phyloP scores from a whole-genome alignment of 2,113 vertebrate species.

The Festucalex cinctus region DNA sequence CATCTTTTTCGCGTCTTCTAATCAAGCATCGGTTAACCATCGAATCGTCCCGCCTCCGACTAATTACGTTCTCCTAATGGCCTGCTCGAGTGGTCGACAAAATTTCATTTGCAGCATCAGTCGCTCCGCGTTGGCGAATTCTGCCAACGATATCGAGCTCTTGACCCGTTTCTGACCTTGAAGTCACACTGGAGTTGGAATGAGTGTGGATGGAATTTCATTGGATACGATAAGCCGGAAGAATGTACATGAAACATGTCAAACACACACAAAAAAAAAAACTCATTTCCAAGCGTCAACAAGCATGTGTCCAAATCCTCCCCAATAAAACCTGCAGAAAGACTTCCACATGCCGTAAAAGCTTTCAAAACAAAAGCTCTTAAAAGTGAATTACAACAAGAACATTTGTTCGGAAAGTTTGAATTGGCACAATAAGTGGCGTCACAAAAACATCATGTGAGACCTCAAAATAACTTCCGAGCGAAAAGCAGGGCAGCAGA shows the following conservation, averaged over 20 bases:
- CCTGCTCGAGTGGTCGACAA: slow-evolving; percentile 44
- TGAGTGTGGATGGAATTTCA: not conserved
- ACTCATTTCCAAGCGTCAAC: not conserved
- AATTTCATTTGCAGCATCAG: slow-evolving; percentile 51
- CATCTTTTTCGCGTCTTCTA: slow-evolving; percentile 34
- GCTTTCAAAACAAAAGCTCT: no score
- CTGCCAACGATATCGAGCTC: slow-evolving; percentile 3
- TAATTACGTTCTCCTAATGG: slow-evolving; percentile 65
- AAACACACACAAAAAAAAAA: not conserved
- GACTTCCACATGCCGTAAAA: not conserved
- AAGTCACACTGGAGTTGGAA: not conserved
- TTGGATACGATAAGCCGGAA: not conserved
- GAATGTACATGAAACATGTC: not conserved
- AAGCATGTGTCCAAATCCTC: not conserved
- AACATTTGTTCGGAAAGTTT: no score
- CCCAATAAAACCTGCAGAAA: not conserved
- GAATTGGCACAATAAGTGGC: no score
- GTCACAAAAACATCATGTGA: no score
- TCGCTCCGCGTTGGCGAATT: slow-evolving; percentile 27
- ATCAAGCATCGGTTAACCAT: slow-evolving; percentile 53
- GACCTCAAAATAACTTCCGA: no score
- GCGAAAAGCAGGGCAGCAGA: no score
- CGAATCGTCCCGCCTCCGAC: slow-evolving; percentile 51
- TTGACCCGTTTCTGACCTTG: slow-evolving; percentile 10
- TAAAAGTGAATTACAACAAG: no score